Conservation (phyloP, 2,888 invertebrate genomes). For the Himalopsyche japonica region DNA sequence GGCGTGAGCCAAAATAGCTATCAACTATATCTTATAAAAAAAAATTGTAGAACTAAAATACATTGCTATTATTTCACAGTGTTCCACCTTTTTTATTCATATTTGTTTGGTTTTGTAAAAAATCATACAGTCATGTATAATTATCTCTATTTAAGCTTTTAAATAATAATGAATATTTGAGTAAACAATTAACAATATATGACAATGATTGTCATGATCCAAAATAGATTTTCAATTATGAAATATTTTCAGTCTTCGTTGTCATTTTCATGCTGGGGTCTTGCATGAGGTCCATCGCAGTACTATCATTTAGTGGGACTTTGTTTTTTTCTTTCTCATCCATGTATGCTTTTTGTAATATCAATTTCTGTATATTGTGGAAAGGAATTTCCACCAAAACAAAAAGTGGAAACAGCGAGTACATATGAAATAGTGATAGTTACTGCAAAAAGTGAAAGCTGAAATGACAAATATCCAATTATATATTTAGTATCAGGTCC, state of each 20-base stretch:
- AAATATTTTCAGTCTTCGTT: not conserved
- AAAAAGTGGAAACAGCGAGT: conserved; percentile 43
- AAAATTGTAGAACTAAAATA: too few species aligned
- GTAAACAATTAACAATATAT: too few species aligned
- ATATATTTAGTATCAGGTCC: too few species aligned
- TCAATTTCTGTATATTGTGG: conserved; percentile 44
- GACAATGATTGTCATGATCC: too few species aligned
- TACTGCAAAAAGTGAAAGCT: conserved; percentile 38
- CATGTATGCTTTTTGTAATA: not conserved
- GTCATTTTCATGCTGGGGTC: not conserved
- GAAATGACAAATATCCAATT: conserved; percentile 31
- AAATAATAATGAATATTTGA: too few species aligned
- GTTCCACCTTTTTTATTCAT: too few species aligned
- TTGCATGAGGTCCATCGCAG: not conserved
- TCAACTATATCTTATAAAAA: too few species aligned
- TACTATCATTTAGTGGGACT: not conserved
- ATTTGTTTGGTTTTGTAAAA: too few species aligned
- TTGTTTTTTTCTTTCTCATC: not conserved
- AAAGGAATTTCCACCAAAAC: conserved; percentile 46
- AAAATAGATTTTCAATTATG: not conserved
- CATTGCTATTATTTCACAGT: too few species aligned
- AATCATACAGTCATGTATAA: too few species aligned
- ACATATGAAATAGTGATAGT: conserved; percentile 40
- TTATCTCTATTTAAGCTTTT: too few species aligned
- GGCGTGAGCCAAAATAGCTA: too few species aligned